Evolutionary conservation across 2,113 vertebrate genomes (phyloP), one percentile per base, ranked within the genome.

Genomic region (Hystrix brachyura): DNA sequence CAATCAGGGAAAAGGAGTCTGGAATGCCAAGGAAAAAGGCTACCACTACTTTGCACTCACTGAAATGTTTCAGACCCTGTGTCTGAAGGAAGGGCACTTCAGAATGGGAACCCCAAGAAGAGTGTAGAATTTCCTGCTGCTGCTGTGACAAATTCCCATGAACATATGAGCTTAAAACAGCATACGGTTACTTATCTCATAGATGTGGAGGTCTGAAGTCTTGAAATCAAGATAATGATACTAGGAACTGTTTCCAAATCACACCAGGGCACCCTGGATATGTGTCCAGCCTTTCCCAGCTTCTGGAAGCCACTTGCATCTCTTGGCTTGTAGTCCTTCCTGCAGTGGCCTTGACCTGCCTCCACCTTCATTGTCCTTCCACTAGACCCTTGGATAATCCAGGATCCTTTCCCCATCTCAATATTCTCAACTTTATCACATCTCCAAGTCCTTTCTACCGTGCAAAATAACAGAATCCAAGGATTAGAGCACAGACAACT

Each of bases 301-400:
- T 84, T 23, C 32, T 32, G 11, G 25, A 25, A 55, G 71, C 32
- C 27, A 53, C 21, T 9, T 17, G 7, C 7, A 0, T 3, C 34
- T 19, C 64, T 6, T 1, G n/a, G 9, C 14, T 18, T 1, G 34
- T 2, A 59, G 17, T 7, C 23, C 7, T 2, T 38, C 27, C 51
- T 43, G 8, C 12, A 25, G 13, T 5, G 34, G 0, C 7, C 0
- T 8, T 17, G 2, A 21, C 19, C 23, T n/a, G 12, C 3, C 12
- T 51, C 27, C 21, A 7, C 7, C 2, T 0, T 15, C 7, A 0
- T 13, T 19, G 0, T 27, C n/a, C 15, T n/a, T 43, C 10, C 0
- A 4, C 7, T 8, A 14, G 38, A 25, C 7, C 60, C 32, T 29
- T 7, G n/a, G 15, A 9, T 27, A 64, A 43, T 14, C 38, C n/a